phyloP scores from a whole-genome alignment of 2,113 vertebrate species.

The Heterochromis multidens region DNA sequence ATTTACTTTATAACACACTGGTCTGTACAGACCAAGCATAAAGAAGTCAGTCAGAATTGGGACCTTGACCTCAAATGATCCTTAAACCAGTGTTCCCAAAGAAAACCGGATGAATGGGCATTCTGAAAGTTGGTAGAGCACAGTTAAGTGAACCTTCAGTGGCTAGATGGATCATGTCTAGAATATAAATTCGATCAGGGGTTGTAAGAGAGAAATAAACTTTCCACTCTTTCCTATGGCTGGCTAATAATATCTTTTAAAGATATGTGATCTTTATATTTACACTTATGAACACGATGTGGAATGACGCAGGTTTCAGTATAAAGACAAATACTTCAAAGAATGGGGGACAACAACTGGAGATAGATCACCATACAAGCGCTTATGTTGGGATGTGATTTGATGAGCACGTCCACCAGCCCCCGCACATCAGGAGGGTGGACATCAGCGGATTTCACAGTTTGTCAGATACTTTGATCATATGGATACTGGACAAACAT shows the following conservation, averaged over 20 bases:
- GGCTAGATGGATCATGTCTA: background rate
- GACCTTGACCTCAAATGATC: background rate
- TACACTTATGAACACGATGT: slow-evolving; percentile 39
- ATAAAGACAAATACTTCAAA: slow-evolving; percentile 32
- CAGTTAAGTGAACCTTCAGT: background rate
- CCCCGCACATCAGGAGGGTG: slow-evolving; percentile 1
- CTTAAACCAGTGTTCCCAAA: slow-evolving; percentile 1
- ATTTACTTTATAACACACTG: background rate
- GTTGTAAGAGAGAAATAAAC: background rate
- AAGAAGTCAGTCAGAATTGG: slow-evolving; percentile 2
- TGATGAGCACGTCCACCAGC: background rate
- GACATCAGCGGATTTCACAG: slow-evolving; percentile 50
- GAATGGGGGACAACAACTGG: slow-evolving; percentile 25
- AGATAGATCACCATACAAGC: slow-evolving; percentile 7
- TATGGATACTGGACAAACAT: slow-evolving; percentile 45
- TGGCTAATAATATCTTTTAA: slow-evolving; percentile 17
- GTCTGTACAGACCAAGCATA: background rate
- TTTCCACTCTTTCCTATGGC: slow-evolving; percentile 25
- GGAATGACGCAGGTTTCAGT: slow-evolving; percentile 45
- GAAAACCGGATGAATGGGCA: slow-evolving; percentile 30
- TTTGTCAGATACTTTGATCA: slow-evolving; percentile 43
- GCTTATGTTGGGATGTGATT: background rate
- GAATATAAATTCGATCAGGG: slow-evolving; percentile 4
- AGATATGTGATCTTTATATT: slow-evolving; percentile 33
- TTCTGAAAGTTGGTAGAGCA: slow-evolving; percentile 17